Base-by-base conservation (phyloP, 2,113 vertebrate genomes). In the Vulpes lagopus region DNA sequence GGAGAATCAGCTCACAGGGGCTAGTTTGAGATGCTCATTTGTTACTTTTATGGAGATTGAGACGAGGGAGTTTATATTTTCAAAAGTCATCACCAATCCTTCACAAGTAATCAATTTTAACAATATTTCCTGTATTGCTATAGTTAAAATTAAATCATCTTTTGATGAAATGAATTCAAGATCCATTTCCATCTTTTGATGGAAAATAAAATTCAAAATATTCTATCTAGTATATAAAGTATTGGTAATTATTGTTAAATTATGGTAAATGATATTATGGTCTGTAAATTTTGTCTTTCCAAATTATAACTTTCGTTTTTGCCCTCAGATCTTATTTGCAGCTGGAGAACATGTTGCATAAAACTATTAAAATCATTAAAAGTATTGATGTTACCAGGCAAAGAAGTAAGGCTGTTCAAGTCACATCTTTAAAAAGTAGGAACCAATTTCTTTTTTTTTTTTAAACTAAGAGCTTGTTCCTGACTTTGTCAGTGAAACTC, bases 151-250 rank as follows among this genome's bases (percentile, higher is more conserved):
- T 83, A 76, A 92, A 71, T 79, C 65, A 5, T 84, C 57, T 92
- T 93, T 96, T 89, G 62, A 74, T 64, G 53, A 89, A 88, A 62
- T 94, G 57, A 85, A 94, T 89, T 86, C 27, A 65, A 78, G 49
- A 80, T 55, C 64, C 12, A 65, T 84, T 64, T 83, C 38, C 38
- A 78, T 59, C 49, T 93, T 91, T 78, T 91, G 53, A n/a, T 64
- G 16, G 49, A 78, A 67, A 91, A 91, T 62, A 79, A 83, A 91
- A 95, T 59, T 49, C 2, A 82, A 55, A 93, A 59, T 17, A 35
- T 79, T 38, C 30, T 87, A 62, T 53, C 4, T 17, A 67, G 51
- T 93, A 49, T 91, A 11, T 69, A 49, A 55, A 32, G 71, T 38
- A 73, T n/a, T 91, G 85, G 43, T 81, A 27, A 82, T 55, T 76